Conservation (phyloP, 2,797 vertebrate genomes). For the Schizopygopsis pylzovi region DNA sequence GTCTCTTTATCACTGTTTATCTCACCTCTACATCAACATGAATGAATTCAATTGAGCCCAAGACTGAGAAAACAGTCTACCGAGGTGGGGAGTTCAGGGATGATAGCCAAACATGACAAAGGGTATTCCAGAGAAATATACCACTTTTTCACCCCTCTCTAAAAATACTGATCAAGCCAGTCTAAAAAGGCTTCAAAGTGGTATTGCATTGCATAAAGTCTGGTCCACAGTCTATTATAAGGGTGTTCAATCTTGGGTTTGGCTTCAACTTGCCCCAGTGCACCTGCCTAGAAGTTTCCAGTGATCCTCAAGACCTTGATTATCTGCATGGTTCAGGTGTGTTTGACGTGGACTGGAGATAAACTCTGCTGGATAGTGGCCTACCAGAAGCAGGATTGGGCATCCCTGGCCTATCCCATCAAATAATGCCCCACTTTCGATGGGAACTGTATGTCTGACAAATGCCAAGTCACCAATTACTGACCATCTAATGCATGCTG, state of each 20-base stretch:
- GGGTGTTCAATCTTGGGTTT: background rate
- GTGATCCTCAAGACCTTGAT: background rate
- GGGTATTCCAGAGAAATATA: background rate
- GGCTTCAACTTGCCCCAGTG: background rate
- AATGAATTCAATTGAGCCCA: slow-evolving; percentile 16
- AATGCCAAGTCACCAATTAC: slow-evolving; percentile 1
- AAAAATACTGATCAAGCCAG: background rate
- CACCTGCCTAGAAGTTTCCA: background rate
- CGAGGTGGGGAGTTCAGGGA: background rate
- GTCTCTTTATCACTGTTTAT: slow-evolving; percentile 16
- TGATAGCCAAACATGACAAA: background rate
- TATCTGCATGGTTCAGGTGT: background rate
- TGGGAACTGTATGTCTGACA: background rate
- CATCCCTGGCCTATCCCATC: background rate
- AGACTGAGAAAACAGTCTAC: slow-evolving; percentile 16
- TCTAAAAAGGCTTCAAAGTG: slow-evolving; percentile 11
- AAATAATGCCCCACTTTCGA: background rate
- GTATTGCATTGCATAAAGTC: slow-evolving; percentile 2
- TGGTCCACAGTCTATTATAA: background rate
- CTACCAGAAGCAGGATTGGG: background rate
- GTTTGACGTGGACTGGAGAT: background rate
- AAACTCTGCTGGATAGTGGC: background rate
- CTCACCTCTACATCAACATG: slow-evolving; percentile 46
- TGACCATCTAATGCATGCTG: background rate
- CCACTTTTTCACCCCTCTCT: background rate